A percentile compares a stretch with the other conserved stretches of the same genome.
phyloP scores from a whole-genome alignment of 2,113 vertebrate species.

The Ptyas mucosa region DNA sequence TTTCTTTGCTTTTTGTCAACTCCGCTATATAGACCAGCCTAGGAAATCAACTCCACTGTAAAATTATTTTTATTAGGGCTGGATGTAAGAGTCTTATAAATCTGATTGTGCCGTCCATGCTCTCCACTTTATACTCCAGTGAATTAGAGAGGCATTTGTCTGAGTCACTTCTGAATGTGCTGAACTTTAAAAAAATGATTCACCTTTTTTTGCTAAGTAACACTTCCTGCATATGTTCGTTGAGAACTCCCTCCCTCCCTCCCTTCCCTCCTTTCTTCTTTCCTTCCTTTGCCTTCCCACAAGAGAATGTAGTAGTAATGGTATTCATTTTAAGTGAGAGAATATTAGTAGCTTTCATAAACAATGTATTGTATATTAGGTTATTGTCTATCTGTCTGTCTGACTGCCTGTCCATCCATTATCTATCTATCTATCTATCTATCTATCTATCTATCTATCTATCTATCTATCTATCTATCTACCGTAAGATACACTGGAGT shows the following conservation, averaged over 20 bases:
- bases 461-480: too few species aligned
- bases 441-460: neutral
- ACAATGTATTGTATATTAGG: neutral
- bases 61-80: neutral
- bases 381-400: neutral
- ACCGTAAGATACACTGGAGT: too few species aligned
- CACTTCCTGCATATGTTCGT: neutral
- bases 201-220: neutral
- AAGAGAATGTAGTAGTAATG: neutral
- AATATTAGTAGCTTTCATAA: neutral
- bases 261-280: too few species aligned
- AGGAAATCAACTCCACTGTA: neutral
- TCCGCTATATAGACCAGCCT: neutral
- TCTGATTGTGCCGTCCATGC: neutral
- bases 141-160: neutral
- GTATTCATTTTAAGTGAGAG: neutral
- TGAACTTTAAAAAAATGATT: neutral
- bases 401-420: too few species aligned
- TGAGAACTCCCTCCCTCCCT: neutral
- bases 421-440: neutral
- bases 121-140: neutral
- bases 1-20: neutral
- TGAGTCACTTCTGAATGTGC: neutral
- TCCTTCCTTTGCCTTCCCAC: neutral
- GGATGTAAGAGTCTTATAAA: neutral